phyloP scores from a whole-genome alignment of 2,888 invertebrate genomes.

The Papilio demoleus region DNA sequence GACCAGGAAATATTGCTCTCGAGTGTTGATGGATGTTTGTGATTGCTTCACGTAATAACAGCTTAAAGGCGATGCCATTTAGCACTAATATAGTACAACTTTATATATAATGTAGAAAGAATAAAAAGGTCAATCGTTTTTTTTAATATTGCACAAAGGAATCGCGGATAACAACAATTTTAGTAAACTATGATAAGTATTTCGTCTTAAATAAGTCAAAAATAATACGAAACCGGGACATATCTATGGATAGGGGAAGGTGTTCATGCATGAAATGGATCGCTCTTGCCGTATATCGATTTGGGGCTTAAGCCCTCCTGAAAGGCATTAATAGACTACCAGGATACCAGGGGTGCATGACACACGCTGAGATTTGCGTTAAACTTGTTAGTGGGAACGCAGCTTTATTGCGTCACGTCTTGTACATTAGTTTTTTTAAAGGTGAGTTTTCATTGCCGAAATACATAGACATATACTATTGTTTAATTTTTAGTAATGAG shows the following conservation, averaged over 20 bases:
- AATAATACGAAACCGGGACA: slow-evolving; percentile 17
- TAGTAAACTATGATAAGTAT: neutral
- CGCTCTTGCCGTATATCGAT: slow-evolving; percentile 52
- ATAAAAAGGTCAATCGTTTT: too few relatives aligned
- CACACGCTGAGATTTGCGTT: slow-evolving; percentile 34
- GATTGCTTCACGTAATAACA: too few relatives aligned
- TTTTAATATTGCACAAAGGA: too few relatives aligned
- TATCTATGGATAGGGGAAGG: slow-evolving; percentile 39
- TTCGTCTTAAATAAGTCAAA: slow-evolving; percentile 32
- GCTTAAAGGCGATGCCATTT: too few relatives aligned
- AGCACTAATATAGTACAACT: too few relatives aligned
- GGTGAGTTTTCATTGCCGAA: neutral
- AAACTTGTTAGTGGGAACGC: slow-evolving; percentile 22
- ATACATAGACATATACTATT: too few relatives aligned
- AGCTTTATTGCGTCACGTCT: slow-evolving; percentile 2
- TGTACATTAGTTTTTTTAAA: neutral
- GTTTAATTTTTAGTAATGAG: too few relatives aligned
- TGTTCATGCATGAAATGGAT: slow-evolving; percentile 54
- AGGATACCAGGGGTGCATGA: slow-evolving; percentile 36
- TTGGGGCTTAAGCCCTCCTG: slow-evolving; percentile 49
- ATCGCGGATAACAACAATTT: too few relatives aligned
- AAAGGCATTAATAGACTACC: slow-evolving; percentile 53
- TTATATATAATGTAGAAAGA: too few relatives aligned
- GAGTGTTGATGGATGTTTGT: too few relatives aligned
- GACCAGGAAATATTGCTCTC: too few relatives aligned